Evolutionary conservation across 2,888 invertebrate genomes (phyloP).

Genomic region (Drosophila infuscata): DNA sequence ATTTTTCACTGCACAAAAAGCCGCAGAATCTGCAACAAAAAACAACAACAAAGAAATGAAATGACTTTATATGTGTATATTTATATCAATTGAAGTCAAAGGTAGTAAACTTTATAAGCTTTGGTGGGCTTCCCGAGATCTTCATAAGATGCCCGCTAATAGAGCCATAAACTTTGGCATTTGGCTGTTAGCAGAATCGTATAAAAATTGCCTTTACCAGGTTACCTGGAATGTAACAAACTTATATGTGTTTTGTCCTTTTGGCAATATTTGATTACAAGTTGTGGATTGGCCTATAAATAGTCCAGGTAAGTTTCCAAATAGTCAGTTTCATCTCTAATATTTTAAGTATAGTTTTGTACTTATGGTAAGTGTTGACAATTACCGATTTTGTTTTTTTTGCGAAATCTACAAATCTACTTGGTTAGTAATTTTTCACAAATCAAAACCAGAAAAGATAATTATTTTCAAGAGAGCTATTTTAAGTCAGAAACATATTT

Average conservation of each 20-base stretch:
- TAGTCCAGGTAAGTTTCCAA: neutral
- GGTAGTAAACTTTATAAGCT: conserved; percentile 59
- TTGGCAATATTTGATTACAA: neutral
- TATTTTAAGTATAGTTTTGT: neutral
- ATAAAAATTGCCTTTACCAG: conserved; percentile 6
- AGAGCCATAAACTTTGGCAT: conserved; percentile 61
- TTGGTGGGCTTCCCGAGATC: conserved; percentile 40
- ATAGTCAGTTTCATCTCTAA: neutral
- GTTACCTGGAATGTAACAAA: conserved; percentile 1
- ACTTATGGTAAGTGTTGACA: neutral
- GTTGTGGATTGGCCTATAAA: neutral
- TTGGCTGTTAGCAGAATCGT: conserved; percentile 3
- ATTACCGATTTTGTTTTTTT: neutral
- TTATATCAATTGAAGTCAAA: conserved; percentile 38
- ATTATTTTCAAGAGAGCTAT: neutral
- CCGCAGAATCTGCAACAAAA: conserved; percentile 21
- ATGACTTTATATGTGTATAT: conserved; percentile 46
- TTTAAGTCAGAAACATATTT: neutral
- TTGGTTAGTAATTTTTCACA: neutral
- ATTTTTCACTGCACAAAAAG: conserved; percentile 50
- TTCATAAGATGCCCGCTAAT: conserved; percentile 55
- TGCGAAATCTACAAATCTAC: neutral
- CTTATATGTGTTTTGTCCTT: neutral
- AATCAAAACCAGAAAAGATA: neutral
- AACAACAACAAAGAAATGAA: conserved; percentile 26